A percentile compares a stretch with the other conserved stretches of the same genome.
These are phyloP conservation scores for Pterocles gutturalis DNA, from an alignment of 2,113 vertebrate species.

Conservation along the genomic window DNA sequence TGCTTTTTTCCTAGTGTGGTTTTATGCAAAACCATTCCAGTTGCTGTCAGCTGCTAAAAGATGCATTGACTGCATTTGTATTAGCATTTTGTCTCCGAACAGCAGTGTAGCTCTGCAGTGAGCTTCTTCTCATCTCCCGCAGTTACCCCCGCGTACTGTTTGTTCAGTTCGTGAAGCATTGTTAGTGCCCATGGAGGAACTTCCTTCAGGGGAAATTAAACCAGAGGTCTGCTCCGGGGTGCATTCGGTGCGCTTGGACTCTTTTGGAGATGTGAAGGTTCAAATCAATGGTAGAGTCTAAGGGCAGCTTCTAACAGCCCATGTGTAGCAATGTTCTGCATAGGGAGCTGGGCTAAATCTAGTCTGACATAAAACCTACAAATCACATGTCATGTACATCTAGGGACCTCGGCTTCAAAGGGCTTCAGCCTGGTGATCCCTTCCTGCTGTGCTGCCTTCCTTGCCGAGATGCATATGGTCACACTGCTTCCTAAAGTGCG, in stretches of 20 bases:
- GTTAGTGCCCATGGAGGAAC: not conserved
- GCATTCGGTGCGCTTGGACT: accelerated
- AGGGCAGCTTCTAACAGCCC: not conserved
- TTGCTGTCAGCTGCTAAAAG: not conserved
- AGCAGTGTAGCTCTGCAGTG: not conserved
- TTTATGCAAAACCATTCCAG: not conserved
- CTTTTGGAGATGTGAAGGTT: not conserved
- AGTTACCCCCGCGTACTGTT: not conserved
- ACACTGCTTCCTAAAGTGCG: not conserved
- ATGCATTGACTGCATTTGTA: not conserved
- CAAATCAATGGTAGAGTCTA: not conserved
- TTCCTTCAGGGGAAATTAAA: not conserved
- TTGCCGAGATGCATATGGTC: accelerated
- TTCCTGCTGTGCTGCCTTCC: not conserved
- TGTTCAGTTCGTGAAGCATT: not conserved
- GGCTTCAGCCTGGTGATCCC: not conserved
- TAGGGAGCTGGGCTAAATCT: not conserved
- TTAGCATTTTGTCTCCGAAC: not conserved
- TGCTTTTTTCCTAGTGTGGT: not conserved
- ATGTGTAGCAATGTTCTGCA: accelerated
- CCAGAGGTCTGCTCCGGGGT: not conserved
- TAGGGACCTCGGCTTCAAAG: not conserved
- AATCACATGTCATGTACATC: accelerated
- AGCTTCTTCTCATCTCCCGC: not conserved
- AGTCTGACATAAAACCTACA: not conserved